Evolutionary conservation across 2,888 invertebrate species (phyloP).

Genomic region (Spatulosminthurus flaviceps): DNA sequence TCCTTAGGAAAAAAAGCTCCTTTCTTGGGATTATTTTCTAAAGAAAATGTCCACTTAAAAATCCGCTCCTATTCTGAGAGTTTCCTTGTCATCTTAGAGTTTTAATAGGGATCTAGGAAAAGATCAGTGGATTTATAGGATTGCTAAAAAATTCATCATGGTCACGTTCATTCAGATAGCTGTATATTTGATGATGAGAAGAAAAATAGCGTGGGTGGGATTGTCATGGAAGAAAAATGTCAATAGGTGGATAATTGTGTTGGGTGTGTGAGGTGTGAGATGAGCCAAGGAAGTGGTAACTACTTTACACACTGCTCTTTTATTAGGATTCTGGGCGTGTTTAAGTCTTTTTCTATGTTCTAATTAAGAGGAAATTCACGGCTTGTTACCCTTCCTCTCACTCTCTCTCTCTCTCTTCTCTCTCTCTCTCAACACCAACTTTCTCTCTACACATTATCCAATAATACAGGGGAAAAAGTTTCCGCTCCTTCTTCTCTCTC

Average conservation of each 20-base stretch:
- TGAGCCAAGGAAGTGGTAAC: conserved; percentile 35
- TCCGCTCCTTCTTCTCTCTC: conserved; percentile 20
- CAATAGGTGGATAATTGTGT: conserved; percentile 28
- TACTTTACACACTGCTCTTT: conserved; percentile 30
- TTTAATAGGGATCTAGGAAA: too few species aligned
- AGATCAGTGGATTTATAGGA: too few species aligned
- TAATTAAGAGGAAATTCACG: conserved; percentile 51
- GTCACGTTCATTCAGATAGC: too few species aligned
- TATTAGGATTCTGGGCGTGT: conserved; percentile 44
- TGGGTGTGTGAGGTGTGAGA: conserved; percentile 30
- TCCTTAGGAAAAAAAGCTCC: too few species aligned
- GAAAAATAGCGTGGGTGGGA: not conserved
- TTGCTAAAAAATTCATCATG: too few species aligned
- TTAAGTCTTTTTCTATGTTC: conserved; percentile 51
- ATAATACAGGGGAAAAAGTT: conserved; percentile 2
- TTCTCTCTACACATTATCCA: conserved; percentile 7
- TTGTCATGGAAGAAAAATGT: not conserved
- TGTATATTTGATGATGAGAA: too few species aligned
- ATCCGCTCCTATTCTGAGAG: too few species aligned
- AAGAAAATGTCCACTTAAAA: too few species aligned
- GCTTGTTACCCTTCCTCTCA: conserved; percentile 46
- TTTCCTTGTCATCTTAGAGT: too few species aligned
- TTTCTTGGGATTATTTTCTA: too few species aligned
- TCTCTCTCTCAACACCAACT: conserved; percentile 9
- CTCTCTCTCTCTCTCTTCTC: conserved; percentile 11